phyloP scores from a whole-genome alignment of 2,888 invertebrate genomes.

The Drosophila nr. fundita region DNA sequence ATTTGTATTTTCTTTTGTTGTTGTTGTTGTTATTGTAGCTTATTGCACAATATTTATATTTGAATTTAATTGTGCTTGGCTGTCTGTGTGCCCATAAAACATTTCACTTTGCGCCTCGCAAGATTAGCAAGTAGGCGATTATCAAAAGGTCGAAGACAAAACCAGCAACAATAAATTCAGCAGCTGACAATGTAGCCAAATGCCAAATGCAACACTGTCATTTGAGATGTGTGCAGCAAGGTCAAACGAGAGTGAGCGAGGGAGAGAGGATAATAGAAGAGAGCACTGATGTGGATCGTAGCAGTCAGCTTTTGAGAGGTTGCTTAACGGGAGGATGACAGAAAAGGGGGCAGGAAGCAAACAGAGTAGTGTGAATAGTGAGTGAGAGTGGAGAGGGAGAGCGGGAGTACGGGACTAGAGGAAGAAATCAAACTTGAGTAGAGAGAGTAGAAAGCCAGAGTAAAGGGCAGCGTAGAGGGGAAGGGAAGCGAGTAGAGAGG shows the following conservation, averaged over 20 bases:
- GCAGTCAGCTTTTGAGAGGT: conserved; percentile 7
- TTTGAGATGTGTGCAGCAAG: conserved; percentile 1
- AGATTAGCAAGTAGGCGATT: conserved; percentile 1
- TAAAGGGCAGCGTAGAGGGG: no score
- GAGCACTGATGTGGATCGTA: neutral
- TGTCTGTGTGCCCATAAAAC: conserved; percentile 21
- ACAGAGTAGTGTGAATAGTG: neutral
- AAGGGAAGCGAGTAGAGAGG: neutral
- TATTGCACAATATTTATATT: conserved; percentile 75
- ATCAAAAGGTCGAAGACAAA: neutral
- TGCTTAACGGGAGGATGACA: neutral
- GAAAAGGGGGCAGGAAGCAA: no score
- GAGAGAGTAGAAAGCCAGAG: no score
- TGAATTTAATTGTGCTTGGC: conserved; percentile 63
- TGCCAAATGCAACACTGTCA: conserved; percentile 4
- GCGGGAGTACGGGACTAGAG: no score
- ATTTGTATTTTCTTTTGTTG: conserved; percentile 34
- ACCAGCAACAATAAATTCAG: neutral
- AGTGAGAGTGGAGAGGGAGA: neutral
- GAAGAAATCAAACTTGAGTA: no score
- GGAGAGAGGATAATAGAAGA: neutral
- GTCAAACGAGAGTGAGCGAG: neutral
- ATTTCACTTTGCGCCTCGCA: conserved; percentile 19
- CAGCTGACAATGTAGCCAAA: conserved; percentile 13
- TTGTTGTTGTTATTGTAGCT: conserved; percentile 29